Evolutionary conservation across 2,797 vertebrate genomes (phyloP).

Genomic region (Hirundo rustica): DNA sequence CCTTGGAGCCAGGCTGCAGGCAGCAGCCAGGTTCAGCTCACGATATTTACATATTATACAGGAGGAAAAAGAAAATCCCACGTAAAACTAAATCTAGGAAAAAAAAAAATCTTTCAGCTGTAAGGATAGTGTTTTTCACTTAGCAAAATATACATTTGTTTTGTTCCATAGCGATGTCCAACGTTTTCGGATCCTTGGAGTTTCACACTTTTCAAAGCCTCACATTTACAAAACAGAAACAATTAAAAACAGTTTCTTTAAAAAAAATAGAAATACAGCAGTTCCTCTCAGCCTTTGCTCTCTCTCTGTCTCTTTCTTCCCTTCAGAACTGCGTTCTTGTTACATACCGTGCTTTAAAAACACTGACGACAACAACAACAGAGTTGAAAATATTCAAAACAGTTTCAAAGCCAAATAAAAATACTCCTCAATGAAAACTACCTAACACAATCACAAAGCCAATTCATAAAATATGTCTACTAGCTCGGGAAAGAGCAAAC

Average conservation of each 20-base stretch:
- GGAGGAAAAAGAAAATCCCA: slow-evolving; percentile 77
- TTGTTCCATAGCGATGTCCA: slow-evolving; percentile 82
- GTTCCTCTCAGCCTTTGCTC: slow-evolving; percentile 61
- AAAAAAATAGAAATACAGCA: slow-evolving; percentile 67
- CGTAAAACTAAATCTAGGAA: slow-evolving; percentile 79
- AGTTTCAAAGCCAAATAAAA: slow-evolving; percentile 75
- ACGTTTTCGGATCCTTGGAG: slow-evolving; percentile 68
- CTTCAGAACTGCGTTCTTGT: slow-evolving; percentile 62
- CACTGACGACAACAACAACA: slow-evolving; percentile 70
- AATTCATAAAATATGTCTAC: slow-evolving; percentile 70
- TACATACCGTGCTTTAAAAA: slow-evolving; percentile 69
- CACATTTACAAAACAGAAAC: slow-evolving; percentile 81
- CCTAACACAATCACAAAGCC: slow-evolving; percentile 76
- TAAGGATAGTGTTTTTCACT: slow-evolving; percentile 85
- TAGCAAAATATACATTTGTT: slow-evolving; percentile 94
- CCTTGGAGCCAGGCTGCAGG: slow-evolving; percentile 61
- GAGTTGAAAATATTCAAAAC: slow-evolving; percentile 69
- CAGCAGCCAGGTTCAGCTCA: slow-evolving; percentile 73
- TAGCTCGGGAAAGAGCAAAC: slow-evolving; percentile 70
- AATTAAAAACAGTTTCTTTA: slow-evolving; percentile 76
- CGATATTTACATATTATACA: slow-evolving; percentile 99
- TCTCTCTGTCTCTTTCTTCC: slow-evolving; percentile 47
- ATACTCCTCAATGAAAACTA: slow-evolving; percentile 73
- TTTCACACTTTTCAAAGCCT: slow-evolving; percentile 81
- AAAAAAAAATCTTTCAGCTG: slow-evolving; percentile 83